These are phyloP conservation scores for Epirrhoe tristata DNA, from an alignment of 2,888 invertebrate genomes.

Conservation along the genomic window DNA sequence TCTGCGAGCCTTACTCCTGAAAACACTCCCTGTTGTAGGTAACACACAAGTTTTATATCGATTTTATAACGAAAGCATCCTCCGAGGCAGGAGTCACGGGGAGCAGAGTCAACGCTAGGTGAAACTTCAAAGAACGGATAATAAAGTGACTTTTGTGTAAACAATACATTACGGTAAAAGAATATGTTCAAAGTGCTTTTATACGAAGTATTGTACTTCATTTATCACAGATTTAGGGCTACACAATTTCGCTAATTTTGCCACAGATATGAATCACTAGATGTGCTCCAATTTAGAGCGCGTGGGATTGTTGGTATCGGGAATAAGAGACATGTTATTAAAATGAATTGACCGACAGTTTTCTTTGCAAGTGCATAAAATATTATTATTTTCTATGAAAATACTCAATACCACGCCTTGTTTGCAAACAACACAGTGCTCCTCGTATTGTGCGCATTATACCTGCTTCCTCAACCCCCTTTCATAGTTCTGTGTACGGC, in stretches of 20 bases:
- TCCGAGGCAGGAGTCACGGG: slow-evolving; percentile 59
- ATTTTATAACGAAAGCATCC: slow-evolving; percentile 50
- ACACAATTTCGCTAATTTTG: not conserved
- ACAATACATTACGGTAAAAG: not conserved
- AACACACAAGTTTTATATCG: slow-evolving; percentile 44
- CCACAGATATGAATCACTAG: not conserved
- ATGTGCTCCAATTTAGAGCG: no score
- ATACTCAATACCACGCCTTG: no score
- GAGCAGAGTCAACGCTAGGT: slow-evolving; percentile 42
- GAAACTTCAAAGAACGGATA: not conserved
- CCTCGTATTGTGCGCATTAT: not conserved
- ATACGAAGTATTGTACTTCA: not conserved
- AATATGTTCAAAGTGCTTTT: not conserved
- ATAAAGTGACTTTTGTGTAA: not conserved
- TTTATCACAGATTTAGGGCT: not conserved
- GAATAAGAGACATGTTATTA: no score
- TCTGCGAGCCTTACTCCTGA: slow-evolving; percentile 39
- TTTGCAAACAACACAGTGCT: no score
- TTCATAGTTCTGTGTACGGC: slow-evolving; percentile 18
- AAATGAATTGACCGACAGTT: no score
- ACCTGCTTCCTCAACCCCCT: not conserved
- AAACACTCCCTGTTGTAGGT: slow-evolving; percentile 41
- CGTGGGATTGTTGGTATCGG: no score
- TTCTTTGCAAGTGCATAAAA: no score
- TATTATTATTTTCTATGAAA: no score